These are phyloP conservation scores for Tanytarsus gracilentus DNA, from an alignment of 2,888 invertebrate species.

Conservation along the genomic window DNA sequence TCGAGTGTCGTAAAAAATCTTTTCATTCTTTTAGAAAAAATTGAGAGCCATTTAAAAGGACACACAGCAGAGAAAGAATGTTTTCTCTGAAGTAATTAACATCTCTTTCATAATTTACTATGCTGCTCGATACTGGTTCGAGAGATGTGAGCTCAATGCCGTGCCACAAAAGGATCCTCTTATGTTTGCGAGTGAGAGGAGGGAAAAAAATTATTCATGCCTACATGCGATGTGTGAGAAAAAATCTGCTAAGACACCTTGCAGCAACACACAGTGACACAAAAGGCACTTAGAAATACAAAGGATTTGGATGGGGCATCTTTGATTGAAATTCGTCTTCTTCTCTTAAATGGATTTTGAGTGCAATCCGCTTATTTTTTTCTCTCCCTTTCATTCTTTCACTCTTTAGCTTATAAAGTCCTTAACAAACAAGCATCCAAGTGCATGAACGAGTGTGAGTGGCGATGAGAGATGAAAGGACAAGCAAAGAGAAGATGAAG, in stretches of 20 bases:
- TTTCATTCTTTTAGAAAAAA: not conserved
- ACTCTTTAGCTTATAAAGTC: not conserved
- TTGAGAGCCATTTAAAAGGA: constrained; percentile 4
- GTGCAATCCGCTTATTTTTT: constrained; percentile 24
- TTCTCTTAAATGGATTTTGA: constrained; percentile 19
- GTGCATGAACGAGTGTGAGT: not conserved
- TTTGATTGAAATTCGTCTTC: constrained; percentile 7
- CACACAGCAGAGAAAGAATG: not conserved
- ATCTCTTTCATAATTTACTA: constrained; percentile 17
- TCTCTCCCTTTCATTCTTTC: constrained; percentile 1
- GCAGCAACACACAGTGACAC: not conserved
- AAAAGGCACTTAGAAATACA: constrained; percentile 11
- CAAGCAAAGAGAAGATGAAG: not conserved
- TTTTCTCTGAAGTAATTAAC: constrained; percentile 22
- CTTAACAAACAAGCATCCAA: not conserved
- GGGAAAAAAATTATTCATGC: not conserved
- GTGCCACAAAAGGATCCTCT: not conserved
- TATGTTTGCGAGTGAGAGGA: not conserved
- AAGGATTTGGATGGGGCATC: constrained; percentile 3
- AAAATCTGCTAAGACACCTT: constrained; percentile 9
- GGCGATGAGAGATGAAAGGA: not conserved
- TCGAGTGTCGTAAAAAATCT: too few relatives aligned
- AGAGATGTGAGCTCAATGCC: not conserved
- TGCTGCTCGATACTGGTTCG: not conserved
- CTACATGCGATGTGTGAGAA: not conserved